These are phyloP conservation scores for Catocala sponsa DNA, from an alignment of 2,888 invertebrate species.

Conservation along the genomic window DNA sequence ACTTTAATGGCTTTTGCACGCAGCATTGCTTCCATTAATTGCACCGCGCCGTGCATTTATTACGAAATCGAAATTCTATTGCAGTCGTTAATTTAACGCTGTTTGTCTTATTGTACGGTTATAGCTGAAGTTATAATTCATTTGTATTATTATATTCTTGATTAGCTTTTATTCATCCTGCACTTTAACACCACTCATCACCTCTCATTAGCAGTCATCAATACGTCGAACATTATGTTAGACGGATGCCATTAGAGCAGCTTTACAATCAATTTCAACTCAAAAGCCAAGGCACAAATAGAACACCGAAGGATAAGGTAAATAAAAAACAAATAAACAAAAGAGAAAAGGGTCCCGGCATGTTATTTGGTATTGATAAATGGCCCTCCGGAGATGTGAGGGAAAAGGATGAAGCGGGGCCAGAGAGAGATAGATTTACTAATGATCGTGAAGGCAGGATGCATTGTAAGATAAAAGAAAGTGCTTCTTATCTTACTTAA, in stretches of 20 bases:
- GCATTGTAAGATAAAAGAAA: conserved; percentile 80
- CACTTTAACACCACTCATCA: conserved; percentile 56
- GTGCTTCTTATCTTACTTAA: conserved; percentile 75
- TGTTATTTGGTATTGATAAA: conserved; percentile 88
- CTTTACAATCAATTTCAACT: conserved; percentile 86
- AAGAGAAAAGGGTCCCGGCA: conserved; percentile 83
- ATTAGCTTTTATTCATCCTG: conserved; percentile 37
- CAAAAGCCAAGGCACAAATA: conserved; percentile 77
- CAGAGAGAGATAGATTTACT: conserved; percentile 72
- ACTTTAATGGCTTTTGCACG: conserved; percentile 74
- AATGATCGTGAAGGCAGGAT: conserved; percentile 79
- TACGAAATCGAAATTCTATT: conserved; percentile 66
- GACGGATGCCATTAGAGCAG: conserved; percentile 80
- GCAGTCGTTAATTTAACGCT: conserved; percentile 55
- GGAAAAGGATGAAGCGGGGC: conserved; percentile 75
- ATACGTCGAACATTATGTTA: conserved; percentile 76
- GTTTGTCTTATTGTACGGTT: conserved; percentile 59
- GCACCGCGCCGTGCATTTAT: conserved; percentile 61
- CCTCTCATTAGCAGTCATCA: conserved; percentile 80
- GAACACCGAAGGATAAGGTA: conserved; percentile 81
- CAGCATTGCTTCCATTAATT: conserved; percentile 77
- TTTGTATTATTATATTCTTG: conserved; percentile 51
- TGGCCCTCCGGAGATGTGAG: conserved; percentile 82
- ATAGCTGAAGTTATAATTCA: conserved; percentile 52
- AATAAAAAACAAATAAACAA: conserved; percentile 86